A percentile compares a stretch with the other conserved stretches of the same genome.
Conservation (phyloP, 2,888 invertebrate species). For the Folsomia manolachei region DNA sequence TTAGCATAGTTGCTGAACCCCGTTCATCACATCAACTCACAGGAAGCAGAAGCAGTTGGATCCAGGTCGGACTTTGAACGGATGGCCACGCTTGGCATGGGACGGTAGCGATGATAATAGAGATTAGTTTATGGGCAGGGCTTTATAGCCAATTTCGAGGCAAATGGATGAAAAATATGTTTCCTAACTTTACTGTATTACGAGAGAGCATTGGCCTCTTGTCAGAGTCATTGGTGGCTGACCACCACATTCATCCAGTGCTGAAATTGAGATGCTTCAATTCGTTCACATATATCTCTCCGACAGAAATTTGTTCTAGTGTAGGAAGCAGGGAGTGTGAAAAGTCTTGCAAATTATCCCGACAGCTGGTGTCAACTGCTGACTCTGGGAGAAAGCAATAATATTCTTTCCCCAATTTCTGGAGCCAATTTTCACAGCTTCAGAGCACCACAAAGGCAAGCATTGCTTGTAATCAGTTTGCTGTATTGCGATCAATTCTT, state of each 20-base stretch:
- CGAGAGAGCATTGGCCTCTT: constrained; percentile 8
- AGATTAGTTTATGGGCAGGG: constrained; percentile 9
- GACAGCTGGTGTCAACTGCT: constrained; percentile 6
- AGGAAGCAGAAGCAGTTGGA: not conserved
- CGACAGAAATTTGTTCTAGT: not conserved
- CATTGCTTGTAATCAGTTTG: too few species aligned
- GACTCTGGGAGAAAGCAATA: not conserved
- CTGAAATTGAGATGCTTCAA: constrained; percentile 14
- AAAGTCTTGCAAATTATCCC: not conserved
- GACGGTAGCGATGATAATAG: not conserved
- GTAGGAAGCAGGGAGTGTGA: not conserved
- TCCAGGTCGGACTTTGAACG: not conserved
- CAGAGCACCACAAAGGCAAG: too few species aligned
- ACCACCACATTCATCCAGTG: too few species aligned
- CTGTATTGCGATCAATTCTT: too few species aligned
- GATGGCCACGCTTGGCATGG: too few species aligned
- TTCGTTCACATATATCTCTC: not conserved
- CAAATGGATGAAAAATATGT: constrained; percentile 5
- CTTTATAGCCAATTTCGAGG: constrained; percentile 9
- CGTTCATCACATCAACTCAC: too few species aligned
- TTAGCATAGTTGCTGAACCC: too few species aligned
- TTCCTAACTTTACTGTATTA: constrained; percentile 2
- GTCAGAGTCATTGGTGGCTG: not conserved
- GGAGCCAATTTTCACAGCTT: not conserved
- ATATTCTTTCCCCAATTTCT: not conserved